These are phyloP conservation scores for Magallana angulata DNA, from an alignment of 1,140 invertebrate species.

Conservation along the genomic window DNA sequence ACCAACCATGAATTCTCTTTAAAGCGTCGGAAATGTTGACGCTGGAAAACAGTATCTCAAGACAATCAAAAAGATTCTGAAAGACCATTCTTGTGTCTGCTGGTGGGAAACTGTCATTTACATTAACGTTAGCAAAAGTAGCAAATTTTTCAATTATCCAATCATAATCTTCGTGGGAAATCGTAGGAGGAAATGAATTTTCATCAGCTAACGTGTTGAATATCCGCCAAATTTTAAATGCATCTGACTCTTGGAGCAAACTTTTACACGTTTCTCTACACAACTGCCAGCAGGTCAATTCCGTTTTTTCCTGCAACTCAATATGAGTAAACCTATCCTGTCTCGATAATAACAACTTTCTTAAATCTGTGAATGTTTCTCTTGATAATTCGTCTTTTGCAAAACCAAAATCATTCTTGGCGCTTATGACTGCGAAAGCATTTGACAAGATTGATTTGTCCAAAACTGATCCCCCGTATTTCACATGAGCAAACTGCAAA, in stretches of 20 bases:
- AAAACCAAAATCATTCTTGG: not conserved
- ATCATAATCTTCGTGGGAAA: not conserved
- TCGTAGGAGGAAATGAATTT: not conserved
- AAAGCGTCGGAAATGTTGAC: not conserved
- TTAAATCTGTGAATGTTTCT: not conserved
- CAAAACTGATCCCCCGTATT: not conserved
- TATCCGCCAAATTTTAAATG: not conserved
- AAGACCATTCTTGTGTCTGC: not conserved
- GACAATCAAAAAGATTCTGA: not conserved
- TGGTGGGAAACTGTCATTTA: not conserved
- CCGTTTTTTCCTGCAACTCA: not conserved
- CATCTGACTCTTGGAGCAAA: not conserved
- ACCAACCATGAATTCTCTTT: slow-evolving; percentile 32
- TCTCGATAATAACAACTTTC: not conserved
- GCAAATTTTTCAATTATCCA: not conserved
- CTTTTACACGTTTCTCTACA: not conserved
- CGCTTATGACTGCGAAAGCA: not conserved
- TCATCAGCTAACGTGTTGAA: not conserved
- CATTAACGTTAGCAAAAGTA: not conserved
- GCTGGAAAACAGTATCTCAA: not conserved
- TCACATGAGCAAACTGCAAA: not conserved
- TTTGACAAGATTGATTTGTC: not conserved
- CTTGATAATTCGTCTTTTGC: not conserved
- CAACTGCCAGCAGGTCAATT: not conserved
- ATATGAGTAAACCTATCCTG: not conserved